phyloP scores from a whole-genome alignment of 1,140 invertebrate species.

The Neodiprion fabricii region DNA sequence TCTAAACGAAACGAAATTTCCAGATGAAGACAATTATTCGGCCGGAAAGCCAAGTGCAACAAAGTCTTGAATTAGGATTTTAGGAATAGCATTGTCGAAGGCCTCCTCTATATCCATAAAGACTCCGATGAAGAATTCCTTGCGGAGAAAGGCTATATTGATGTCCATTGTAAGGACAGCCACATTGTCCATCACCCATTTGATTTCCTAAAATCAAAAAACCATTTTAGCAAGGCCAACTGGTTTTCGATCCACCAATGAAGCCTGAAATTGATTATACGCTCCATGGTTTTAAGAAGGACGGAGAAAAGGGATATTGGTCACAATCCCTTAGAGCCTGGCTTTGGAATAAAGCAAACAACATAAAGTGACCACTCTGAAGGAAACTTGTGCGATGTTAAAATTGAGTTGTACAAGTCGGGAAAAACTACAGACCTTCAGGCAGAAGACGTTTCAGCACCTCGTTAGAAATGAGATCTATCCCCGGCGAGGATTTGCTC shows the following conservation, averaged over 20 bases:
- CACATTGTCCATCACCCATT: neutral
- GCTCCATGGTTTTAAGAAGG: neutral
- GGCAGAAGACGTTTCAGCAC: neutral
- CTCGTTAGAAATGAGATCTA: neutral
- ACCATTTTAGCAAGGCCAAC: neutral
- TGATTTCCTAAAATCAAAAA: neutral
- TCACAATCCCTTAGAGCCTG: neutral
- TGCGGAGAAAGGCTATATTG: neutral
- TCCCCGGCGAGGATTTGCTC: neutral
- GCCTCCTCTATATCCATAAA: conserved; percentile 24
- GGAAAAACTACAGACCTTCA: neutral
- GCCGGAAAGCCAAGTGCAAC: conserved; percentile 6
- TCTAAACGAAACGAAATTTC: conserved; percentile 19
- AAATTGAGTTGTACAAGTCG: neutral
- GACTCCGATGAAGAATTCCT: neutral
- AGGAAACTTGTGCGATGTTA: neutral
- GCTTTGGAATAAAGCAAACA: neutral
- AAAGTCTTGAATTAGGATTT: conserved; percentile 13
- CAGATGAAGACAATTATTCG: conserved; percentile 20
- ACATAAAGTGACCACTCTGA: neutral
- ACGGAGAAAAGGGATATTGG: neutral
- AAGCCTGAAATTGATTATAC: neutral
- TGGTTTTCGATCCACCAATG: neutral
- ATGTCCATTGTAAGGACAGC: neutral
- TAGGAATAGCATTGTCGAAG: conserved; percentile 17